Evolutionary conservation across 1,140 invertebrate genomes (phyloP).

Genomic region (Cydia pomonella): DNA sequence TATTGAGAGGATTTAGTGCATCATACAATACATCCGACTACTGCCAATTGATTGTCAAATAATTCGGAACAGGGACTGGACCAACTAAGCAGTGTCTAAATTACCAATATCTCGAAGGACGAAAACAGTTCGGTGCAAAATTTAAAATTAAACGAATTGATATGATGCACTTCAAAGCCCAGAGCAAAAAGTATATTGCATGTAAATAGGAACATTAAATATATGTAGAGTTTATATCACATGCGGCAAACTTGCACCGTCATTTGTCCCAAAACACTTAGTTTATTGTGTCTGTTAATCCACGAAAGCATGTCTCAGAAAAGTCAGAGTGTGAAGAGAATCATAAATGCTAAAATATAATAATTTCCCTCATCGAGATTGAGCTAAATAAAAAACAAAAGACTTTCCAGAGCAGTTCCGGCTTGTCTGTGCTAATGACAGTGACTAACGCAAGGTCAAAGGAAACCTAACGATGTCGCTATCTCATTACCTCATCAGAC

Average conservation of each 20-base stretch:
- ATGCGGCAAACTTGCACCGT: conserved; percentile 71
- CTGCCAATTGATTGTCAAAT: conserved; percentile 39
- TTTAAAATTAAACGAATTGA: conserved; percentile 53
- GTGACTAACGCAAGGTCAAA: conserved; percentile 67
- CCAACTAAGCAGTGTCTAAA: conserved; percentile 37
- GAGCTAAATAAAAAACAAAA: conserved; percentile 65
- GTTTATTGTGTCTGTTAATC: conserved; percentile 58
- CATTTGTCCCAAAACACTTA: conserved; percentile 71
- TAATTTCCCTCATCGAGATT: conserved; percentile 54
- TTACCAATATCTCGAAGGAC: conserved; percentile 43
- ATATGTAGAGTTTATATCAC: conserved; percentile 68
- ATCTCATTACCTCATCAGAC: conserved; percentile 64
- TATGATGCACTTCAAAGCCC: conserved; percentile 76
- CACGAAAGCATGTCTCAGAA: conserved; percentile 81
- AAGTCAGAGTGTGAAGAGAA: conserved; percentile 61
- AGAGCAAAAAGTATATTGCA: conserved; percentile 70
- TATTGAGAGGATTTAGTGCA: conserved; percentile 71
- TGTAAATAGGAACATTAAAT: conserved; percentile 58
- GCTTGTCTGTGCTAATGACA: conserved; percentile 74
- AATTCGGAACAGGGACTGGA: conserved; percentile 44
- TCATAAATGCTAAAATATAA: conserved; percentile 59
- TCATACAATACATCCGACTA: conserved; percentile 67
- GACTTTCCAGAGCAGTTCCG: conserved; percentile 72
- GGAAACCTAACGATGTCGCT: conserved; percentile 58
- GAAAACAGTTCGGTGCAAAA: conserved; percentile 43